Evolutionary conservation across 2,888 invertebrate species (phyloP), one percentile per base, ranked within the genome.

Genomic region (Cosmopolites sordidus): DNA sequence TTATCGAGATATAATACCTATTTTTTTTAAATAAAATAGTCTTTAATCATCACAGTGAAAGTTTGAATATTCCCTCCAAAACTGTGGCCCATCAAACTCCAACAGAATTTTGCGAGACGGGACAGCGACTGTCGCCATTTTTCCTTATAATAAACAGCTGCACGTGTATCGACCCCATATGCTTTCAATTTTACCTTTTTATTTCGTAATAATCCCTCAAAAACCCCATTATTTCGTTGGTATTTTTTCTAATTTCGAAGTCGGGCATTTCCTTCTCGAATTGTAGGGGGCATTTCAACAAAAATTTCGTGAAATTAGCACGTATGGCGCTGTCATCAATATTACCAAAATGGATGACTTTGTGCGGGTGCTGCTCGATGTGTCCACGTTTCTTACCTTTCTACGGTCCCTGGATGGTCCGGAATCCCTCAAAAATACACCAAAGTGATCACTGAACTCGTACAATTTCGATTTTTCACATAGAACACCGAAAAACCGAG

Each of bases 291-390:
- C 82, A 81, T 81, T 79, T 73, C 77, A 76, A 77, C 78, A 77
- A 79, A 81, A 81, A 81, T 79, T 81, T 79, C 80, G 73, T 73
- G 76, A 78, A 81, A 80, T 81, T 79, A 81, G 80, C 82, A 81
- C 81, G 74, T 80, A 77, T 78, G 81, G 82, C 82, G 82, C 82
- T 82, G 82, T 78, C 79, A 79, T 80, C 81, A 81, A 56, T 53
- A 44, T 18, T 16, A 51, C 16, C 41, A 54, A 56, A 45, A 58
- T 56, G 58, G 58, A 38, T 11, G 49, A 49, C 39, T 16, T 66
- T 64, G 68, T 66, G 67, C 62, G 60, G 66, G 61, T 55, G 67
- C 66, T 60, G 30, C 29, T 48, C 41, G 54, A 60, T 59, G 48
- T 56, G 49, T 22, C 51, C 38, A 49, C 11, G 51, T 60, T 61